Evolutionary conservation across 53 echinoderm and acorn worm genomes (phyloP), one percentile per base, ranked within the genome.

Genomic region (Stichopus horrens): DNA sequence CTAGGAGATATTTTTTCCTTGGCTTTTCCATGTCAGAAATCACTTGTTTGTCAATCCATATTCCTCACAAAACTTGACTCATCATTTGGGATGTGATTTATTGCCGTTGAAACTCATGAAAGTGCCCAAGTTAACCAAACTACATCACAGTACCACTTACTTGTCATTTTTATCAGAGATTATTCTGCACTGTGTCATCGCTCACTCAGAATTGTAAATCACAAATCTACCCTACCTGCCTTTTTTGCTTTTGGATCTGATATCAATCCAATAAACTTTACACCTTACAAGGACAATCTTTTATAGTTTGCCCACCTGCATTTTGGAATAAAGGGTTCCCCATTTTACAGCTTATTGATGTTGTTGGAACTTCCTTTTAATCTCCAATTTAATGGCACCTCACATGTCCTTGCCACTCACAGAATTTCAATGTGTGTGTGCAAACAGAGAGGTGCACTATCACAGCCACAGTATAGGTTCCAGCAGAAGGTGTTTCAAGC

Each of bases 271-370:
- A 79, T 79, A 79, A 79, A 79, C 8, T 54, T 79, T 53, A 18
- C 79, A 79, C 79, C 79, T 79, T 79, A 53, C 53, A 79, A 54
- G 79, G 79, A 19, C 56, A 79, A 79, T 79, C 79, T 79, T 79
- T 79, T 55, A 79, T 8, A 51, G 54, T 79, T 79, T 79, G 55
- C 79, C 53, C 79, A 79, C 79, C 79, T 79, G 79, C 56, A 9
- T 79, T 79, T 79, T 13, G 37, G 63, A 55, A 79, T 53, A 55
- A n/a, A 16, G 16, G 79, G 55, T 79, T n/a, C 54, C 6, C n/a
- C 55, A 19, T 79, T 79, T 79, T 53, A 54, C n/a, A 55, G 56
- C 79, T 79, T 79, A 54, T 53, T 79, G 79, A 4, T 53, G 11
- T 52, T 51, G 79, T 53, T 79, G 79, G 79, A 18, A 55, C 19